Conservation (phyloP, 2,888 invertebrate genomes). For the Piscicola geometra region DNA sequence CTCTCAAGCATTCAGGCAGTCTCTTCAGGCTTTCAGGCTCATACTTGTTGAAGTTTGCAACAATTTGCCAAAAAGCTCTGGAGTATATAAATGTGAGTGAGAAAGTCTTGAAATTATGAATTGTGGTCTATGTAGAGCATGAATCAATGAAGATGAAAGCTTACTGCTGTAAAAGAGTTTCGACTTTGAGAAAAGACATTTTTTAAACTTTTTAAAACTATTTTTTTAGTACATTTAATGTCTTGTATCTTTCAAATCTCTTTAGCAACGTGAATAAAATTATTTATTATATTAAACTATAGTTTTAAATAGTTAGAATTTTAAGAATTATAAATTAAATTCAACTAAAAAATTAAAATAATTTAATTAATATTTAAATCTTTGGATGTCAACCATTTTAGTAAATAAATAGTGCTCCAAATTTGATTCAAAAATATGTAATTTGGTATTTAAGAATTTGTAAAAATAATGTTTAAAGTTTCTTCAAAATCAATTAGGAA, state of each 20-base stretch:
- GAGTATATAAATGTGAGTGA: neutral
- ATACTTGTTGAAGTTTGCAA: neutral
- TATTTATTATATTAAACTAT: neutral
- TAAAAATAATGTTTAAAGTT: neutral
- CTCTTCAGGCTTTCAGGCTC: neutral
- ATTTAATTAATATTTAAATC: neutral
- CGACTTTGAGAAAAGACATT: neutral
- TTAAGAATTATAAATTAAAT: neutral
- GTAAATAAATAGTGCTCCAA: conserved; percentile 9
- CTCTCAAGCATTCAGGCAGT: conserved; percentile 45
- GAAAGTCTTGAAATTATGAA: neutral
- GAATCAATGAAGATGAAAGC: too few species aligned
- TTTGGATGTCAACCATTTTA: conserved; percentile 11
- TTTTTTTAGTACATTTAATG: neutral
- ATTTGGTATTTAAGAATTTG: neutral
- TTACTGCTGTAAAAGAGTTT: conserved; percentile 6
- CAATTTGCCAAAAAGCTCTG: conserved; percentile 23
- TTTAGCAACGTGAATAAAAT: neutral
- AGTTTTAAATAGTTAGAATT: neutral
- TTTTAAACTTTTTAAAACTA: too few species aligned
- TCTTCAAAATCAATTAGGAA: neutral
- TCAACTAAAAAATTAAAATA: too few species aligned
- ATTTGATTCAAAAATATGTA: neutral
- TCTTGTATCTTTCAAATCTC: neutral
- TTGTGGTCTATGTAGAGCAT: neutral